Evolutionary conservation across 2,797 vertebrate genomes (phyloP).

Genomic region (Buceros bicornis): DNA sequence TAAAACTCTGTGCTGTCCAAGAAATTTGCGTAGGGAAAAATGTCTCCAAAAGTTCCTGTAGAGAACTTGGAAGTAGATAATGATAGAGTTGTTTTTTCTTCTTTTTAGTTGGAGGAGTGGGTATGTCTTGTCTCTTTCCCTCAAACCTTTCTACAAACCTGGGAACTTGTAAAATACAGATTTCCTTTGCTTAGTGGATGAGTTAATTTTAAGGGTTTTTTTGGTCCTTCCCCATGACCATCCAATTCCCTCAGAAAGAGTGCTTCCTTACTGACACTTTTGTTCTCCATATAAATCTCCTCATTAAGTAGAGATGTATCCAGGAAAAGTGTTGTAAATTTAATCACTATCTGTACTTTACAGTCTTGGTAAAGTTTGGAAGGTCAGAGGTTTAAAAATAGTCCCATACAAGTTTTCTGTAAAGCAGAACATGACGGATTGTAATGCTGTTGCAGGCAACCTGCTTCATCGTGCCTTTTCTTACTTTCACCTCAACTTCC

Average conservation of each 20-base stretch:
- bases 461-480: not conserved
- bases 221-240: not conserved
- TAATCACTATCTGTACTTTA: not conserved
- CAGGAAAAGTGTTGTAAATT: not conserved
- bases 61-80: not conserved
- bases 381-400: not conserved
- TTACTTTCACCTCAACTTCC: not conserved
- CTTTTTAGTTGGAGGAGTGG: not conserved
- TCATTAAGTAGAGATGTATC: not conserved
- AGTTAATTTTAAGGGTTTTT: not conserved
- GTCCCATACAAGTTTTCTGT: not conserved
- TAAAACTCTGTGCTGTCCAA: not conserved
- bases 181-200: not conserved
- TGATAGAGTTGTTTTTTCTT: not conserved
- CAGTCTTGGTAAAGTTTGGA: not conserved
- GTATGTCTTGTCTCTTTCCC: not conserved
- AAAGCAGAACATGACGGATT: not conserved
- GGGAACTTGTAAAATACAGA: not conserved
- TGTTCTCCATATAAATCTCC: not conserved
- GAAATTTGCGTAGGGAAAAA: not conserved
- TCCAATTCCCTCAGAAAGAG: not conserved
- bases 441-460: not conserved
- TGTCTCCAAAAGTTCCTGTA: not conserved
- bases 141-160: not conserved
- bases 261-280: not conserved